Conservation (phyloP, 2,113 vertebrate genomes). For the Uropsilus gracilis region DNA sequence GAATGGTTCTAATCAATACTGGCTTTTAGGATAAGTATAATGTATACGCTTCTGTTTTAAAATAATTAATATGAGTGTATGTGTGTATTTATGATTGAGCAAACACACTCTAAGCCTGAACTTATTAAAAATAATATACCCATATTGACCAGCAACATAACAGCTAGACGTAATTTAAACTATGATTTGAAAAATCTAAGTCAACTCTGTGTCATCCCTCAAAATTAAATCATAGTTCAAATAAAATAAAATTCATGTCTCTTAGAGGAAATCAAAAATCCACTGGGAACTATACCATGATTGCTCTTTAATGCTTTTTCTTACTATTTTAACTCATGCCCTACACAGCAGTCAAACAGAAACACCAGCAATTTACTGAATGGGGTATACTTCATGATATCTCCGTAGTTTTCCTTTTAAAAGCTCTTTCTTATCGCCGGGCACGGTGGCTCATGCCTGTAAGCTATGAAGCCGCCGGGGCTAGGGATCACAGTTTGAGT, state of each 20-base stretch:
- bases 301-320: not conserved
- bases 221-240: not conserved
- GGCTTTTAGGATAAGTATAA: slow-evolving; percentile 86
- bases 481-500: too few species aligned
- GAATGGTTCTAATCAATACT: slow-evolving; percentile 83
- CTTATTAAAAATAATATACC: slow-evolving; percentile 86
- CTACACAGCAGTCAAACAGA: not conserved
- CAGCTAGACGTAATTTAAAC: slow-evolving; percentile 88
- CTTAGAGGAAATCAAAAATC: not conserved
- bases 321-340: not conserved
- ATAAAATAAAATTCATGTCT: not conserved
- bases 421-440: not conserved
- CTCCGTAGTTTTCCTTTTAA: not conserved
- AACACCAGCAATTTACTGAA: not conserved
- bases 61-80: slow-evolving; percentile 71
- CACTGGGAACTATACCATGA: not conserved
- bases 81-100: slow-evolving; percentile 83
- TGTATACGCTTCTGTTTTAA: too few species aligned
- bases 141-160: slow-evolving; percentile 84
- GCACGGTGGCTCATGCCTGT: too few species aligned
- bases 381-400: not conserved
- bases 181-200: slow-evolving; percentile 91
- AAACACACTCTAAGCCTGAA: slow-evolving; percentile 83
- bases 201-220: slow-evolving; percentile 90
- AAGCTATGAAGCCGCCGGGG: too few species aligned